A percentile compares a stretch with the other conserved stretches of the same genome.
These are phyloP conservation scores for Lordiphosa fenestrarum DNA, from an alignment of 2,888 invertebrate species.

Conservation along the genomic window DNA sequence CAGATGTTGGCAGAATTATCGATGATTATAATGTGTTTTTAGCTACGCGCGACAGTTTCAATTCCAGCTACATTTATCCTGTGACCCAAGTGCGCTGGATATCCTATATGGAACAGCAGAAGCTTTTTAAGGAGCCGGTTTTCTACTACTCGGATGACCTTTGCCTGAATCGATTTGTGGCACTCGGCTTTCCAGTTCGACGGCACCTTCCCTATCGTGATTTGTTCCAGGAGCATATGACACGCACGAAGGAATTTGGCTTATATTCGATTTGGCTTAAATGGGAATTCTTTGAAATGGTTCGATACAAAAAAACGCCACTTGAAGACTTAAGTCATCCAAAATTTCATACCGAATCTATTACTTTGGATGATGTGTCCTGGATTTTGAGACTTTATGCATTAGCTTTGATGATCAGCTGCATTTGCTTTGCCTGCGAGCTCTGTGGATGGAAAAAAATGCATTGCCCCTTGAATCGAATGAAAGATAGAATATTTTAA, in stretches of 20 bases:
- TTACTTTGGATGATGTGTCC: slow-evolving; percentile 23
- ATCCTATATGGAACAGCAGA: slow-evolving; percentile 46
- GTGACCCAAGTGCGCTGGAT: slow-evolving; percentile 36
- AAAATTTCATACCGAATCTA: neutral
- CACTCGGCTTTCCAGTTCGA: slow-evolving; percentile 36
- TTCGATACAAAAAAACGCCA: slow-evolving; percentile 3
- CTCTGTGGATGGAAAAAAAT: neutral
- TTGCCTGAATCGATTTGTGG: slow-evolving; percentile 30
- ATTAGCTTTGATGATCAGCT: slow-evolving; percentile 1
- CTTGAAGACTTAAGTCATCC: slow-evolving; percentile 29
- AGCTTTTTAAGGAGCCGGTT: slow-evolving; percentile 28
- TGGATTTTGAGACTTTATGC: slow-evolving; percentile 29
- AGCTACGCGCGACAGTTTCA: slow-evolving; percentile 27
- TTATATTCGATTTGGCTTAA: slow-evolving; percentile 30
- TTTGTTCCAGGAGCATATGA: slow-evolving; percentile 45
- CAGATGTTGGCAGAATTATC: neutral
- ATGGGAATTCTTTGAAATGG: slow-evolving; percentile 40
- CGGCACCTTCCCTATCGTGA: slow-evolving; percentile 44
- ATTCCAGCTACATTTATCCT: slow-evolving; percentile 40
- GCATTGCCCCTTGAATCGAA: too few relatives aligned
- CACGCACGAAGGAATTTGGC: slow-evolving; percentile 31
- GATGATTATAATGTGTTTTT: slow-evolving; percentile 18
- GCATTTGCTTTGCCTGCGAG: slow-evolving; percentile 22
- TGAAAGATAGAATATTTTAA: neutral
- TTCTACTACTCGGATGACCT: slow-evolving; percentile 45